A percentile compares a stretch with the other conserved stretches of the same genome.
These are phyloP conservation scores for Heliconius erato DNA, from an alignment of 2,888 invertebrate genomes.

Conservation along the genomic window DNA sequence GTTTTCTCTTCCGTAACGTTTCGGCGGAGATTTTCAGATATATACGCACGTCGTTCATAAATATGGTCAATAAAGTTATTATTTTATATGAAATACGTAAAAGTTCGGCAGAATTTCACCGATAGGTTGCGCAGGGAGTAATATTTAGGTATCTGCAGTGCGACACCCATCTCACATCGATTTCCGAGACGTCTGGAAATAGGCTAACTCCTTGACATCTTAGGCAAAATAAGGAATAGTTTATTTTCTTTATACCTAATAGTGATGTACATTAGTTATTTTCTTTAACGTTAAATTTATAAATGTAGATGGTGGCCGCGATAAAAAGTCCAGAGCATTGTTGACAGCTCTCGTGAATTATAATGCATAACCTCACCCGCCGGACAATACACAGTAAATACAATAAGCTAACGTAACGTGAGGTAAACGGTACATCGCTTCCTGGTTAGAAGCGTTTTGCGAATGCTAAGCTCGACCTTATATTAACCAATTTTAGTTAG, in stretches of 20 bases:
- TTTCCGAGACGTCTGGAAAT: slow-evolving; percentile 63
- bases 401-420: slow-evolving; percentile 76
- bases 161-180: slow-evolving; percentile 73
- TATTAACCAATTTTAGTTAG: background rate
- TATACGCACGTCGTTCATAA: background rate
- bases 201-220: slow-evolving; percentile 48
- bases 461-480: slow-evolving; percentile 69
- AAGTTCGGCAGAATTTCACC: slow-evolving; percentile 67
- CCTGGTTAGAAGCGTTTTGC: slow-evolving; percentile 66
- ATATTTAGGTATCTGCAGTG: slow-evolving; percentile 75
- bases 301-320: slow-evolving; percentile 31
- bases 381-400: slow-evolving; percentile 74
- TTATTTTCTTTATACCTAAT: background rate
- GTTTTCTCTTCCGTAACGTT: background rate
- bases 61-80: slow-evolving; percentile 53
- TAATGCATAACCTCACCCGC: slow-evolving; percentile 68
- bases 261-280: background rate
- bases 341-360: slow-evolving; percentile 56
- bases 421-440: slow-evolving; percentile 77
- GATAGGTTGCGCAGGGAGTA: slow-evolving; percentile 57
- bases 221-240: slow-evolving; percentile 15
- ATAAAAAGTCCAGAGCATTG: slow-evolving; percentile 32
- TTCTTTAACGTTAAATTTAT: slow-evolving; percentile 3
- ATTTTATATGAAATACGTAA: slow-evolving; percentile 52
- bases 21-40: background rate